Evolutionary conservation across 1,140 invertebrate species (phyloP), one percentile per base, ranked within the genome.

Genomic region (Hestina assimilis): DNA sequence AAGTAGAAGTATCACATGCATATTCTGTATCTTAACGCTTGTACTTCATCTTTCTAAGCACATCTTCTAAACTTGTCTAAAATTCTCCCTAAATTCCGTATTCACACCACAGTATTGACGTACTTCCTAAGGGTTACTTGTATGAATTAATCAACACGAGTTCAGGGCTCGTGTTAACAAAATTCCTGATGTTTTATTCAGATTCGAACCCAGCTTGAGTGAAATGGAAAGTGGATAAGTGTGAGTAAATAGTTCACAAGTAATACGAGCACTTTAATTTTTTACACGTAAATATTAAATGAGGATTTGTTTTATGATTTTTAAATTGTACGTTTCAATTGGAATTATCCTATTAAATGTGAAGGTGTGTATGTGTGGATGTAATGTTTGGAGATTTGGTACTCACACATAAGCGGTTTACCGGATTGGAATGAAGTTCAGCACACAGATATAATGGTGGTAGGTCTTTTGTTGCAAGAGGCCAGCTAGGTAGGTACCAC

Each of bases 181-280:
- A 60, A 65, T 65, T 65, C 58, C 58, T 60, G 17, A 65, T 65
- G 58, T 65, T 60, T 65, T 60, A 65, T 65, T 65, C 63, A 61
- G 19, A 24, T 5, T 41, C 19, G 38, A 4, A 41, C 45, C 45
- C 45, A 19, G 19, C 26, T 45, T 17, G 8, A 45, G 26, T 43
- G 31, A 53, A 59, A 51, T 43, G 56, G 31, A 48, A 48, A 54
- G 38, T 60, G 33, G 46, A 48, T 48, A 33, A 33, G 14, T 31
- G 9, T 29, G 48, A 28, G 54, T 12, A 43, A 28, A 35, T 38
- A 26, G 50, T 53, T 28, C 38, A 28, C 23, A 45, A 45, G 12
- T 28, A 24, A 17, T 33, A 33, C 4, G 31, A 5, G n/a, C 3
- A 17, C 19, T 38, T 20, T 38, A 38, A 38, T 38, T 38, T 38